phyloP scores from a whole-genome alignment of 1,140 invertebrate species.

The Brachionus rotundiformis region DNA sequence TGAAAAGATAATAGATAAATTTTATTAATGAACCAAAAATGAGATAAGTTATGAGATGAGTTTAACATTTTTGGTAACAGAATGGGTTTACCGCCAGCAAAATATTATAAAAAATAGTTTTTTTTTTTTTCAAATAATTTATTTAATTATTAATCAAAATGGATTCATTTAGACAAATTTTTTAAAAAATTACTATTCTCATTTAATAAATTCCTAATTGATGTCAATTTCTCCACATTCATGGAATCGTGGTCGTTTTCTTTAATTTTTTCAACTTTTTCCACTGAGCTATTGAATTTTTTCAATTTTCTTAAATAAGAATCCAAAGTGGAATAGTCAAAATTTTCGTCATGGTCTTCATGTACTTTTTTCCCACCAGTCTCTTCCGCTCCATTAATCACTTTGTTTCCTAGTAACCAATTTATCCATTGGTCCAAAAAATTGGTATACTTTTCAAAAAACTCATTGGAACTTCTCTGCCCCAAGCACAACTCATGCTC shows the following conservation, averaged over 20 bases:
- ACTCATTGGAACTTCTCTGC: neutral
- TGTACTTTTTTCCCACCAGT: neutral
- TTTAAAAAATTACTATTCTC: constrained; percentile 47
- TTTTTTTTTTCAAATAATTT: neutral
- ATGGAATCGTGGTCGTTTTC: neutral
- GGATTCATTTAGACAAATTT: constrained; percentile 26
- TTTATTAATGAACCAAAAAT: too few species aligned
- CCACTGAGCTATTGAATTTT: constrained; percentile 11
- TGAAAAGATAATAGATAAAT: too few species aligned
- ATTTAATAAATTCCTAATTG: constrained; percentile 11
- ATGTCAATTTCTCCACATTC: neutral
- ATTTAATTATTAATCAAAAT: neutral
- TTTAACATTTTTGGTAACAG: too few species aligned
- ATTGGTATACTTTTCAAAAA: constrained; percentile 34
- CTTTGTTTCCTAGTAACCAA: neutral
- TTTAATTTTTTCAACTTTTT: neutral
- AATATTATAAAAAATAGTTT: neutral
- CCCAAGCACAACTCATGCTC: constrained; percentile 37
- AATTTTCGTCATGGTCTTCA: neutral
- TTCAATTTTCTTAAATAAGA: constrained; percentile 4
- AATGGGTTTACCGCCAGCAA: too few species aligned
- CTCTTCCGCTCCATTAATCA: neutral
- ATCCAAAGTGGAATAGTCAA: neutral
- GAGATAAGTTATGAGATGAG: too few species aligned
- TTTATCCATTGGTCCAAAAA: constrained; percentile 47